Evolutionary conservation across 2,797 vertebrate species (phyloP).

Genomic region (Toxotes lorentzi): DNA sequence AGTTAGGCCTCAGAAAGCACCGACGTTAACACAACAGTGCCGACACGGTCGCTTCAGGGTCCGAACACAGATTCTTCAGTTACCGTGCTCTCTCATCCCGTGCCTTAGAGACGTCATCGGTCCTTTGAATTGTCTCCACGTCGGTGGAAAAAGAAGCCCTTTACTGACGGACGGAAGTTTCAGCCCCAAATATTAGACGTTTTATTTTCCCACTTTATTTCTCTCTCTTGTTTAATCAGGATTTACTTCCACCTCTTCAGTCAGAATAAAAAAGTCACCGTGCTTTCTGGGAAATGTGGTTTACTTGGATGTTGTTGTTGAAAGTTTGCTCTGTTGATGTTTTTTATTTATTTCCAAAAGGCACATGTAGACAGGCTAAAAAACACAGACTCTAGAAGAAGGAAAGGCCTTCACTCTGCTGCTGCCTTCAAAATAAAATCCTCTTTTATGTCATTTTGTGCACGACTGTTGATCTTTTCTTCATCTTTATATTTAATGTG

Average conservation of each 20-base stretch:
- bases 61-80: background rate
- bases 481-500: background rate
- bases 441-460: background rate
- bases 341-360: background rate
- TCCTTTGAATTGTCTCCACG: background rate
- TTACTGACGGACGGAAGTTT: background rate
- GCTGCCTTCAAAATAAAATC: background rate
- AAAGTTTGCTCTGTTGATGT: background rate
- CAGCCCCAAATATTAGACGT: background rate
- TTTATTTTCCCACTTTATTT: background rate
- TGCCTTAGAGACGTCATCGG: constrained; percentile 42
- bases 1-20: background rate
- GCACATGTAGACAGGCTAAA: background rate
- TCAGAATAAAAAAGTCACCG: background rate
- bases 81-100: constrained; percentile 25
- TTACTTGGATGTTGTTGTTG: background rate
- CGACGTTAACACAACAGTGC: background rate
- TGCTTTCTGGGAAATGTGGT: constrained; percentile 45
- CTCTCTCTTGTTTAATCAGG: background rate
- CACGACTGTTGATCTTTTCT: background rate
- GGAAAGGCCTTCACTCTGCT: background rate
- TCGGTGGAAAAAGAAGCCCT: background rate
- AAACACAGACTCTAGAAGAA: background rate
- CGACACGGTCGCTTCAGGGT: constrained; percentile 15
- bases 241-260: background rate